phyloP scores from a whole-genome alignment of 2,888 invertebrate species.

The Rugalucina vietnamica region DNA sequence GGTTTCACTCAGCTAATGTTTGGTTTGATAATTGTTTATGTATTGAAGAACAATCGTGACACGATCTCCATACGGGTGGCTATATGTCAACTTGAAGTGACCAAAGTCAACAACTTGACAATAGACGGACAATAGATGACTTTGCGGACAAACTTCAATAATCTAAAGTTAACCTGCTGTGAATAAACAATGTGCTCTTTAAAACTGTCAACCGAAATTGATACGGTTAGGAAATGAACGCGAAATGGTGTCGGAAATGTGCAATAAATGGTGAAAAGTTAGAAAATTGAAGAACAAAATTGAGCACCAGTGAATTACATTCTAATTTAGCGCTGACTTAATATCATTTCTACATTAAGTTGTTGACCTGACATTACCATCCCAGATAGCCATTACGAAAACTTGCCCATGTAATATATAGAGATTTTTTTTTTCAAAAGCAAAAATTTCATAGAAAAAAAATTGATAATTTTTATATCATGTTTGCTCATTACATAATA shows the following conservation, averaged over 20 bases:
- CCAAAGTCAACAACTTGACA: constrained; percentile 25
- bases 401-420: no score
- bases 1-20: constrained; percentile 49
- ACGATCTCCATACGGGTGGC: constrained; percentile 47
- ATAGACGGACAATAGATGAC: not conserved
- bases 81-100: constrained; percentile 20
- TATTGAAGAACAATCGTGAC: constrained; percentile 46
- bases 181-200: constrained; percentile 10
- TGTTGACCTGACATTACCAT: no score
- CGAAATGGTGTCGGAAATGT: not conserved
- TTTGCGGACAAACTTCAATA: constrained; percentile 3
- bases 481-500: no score
- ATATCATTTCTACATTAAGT: no score
- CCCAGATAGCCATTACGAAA: no score
- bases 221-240: constrained; percentile 15
- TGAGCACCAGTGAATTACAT: no score
- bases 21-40: constrained; percentile 63
- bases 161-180: not conserved
- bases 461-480: no score
- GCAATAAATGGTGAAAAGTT: not conserved
- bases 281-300: not conserved
- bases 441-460: no score
- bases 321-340: no score
- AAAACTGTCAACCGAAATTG: constrained; percentile 25
- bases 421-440: no score